Evolutionary conservation across 2,113 vertebrate species (phyloP), one percentile per base, ranked within the genome.

Genomic region (Lathamus discolor): DNA sequence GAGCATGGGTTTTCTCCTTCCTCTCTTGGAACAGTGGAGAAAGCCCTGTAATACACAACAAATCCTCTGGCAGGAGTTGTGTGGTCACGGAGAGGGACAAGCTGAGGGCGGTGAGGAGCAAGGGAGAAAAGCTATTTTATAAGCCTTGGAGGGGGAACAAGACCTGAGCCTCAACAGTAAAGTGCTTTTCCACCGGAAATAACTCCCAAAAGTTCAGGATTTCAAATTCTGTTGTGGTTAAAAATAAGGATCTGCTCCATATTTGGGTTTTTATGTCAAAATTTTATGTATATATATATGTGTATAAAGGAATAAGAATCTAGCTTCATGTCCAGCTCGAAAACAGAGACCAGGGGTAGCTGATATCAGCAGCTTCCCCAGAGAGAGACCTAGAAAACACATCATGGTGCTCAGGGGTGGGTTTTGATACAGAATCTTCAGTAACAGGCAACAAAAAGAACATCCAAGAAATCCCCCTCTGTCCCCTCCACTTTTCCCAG

Each of bases 371-470:
- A 33, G 4, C 80, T 83, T 62, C 46, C 46, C 74, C 43, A 27
- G 31, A 77, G 59, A 27, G 31, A 77, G 59, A 76, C 43, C 6
- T 10, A 44, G 44, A 44, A 64, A 64, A 83, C 22, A 16, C 9
- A 63, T 37, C 4, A 0, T 1, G 11, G 44, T 31, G 41, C 49
- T 66, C 41, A 29, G 27, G 16, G 4, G 4, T 7, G 19, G 2
- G 2, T 46, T 78, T 29, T 64, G 5, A 24, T 39, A 33, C 62
- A 44, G 62, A 51, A 73, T n/a, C 39, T 69, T 52, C 13, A 44
- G 67, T 44, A 61, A 64, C 0, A 2, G 20, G 28, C 11, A 72
- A 55, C 16, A 68, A 83, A 62, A 55, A 28, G 44, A 24, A 8
- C 3, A 17, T 11, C 51, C 48, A 52, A 33, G 37, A 33, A 46